Evolutionary conservation across 2,888 invertebrate species (phyloP).

Genomic region (Mantis religiosa): DNA sequence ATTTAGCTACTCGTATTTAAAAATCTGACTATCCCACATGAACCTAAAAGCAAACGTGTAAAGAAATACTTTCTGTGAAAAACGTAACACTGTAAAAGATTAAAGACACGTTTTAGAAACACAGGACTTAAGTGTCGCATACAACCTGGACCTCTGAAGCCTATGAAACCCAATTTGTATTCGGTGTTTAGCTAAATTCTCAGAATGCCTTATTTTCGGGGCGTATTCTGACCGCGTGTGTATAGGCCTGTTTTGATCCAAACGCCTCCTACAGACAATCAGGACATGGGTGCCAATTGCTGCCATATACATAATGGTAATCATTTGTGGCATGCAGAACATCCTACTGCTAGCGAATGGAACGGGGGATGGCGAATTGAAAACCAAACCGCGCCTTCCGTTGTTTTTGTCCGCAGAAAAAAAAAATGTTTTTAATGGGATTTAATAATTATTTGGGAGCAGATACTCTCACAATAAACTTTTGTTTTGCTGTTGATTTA

Average conservation of each 20-base stretch:
- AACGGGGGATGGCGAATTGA: background rate
- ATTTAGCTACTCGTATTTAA: no score
- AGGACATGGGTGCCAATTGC: background rate
- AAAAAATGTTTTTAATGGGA: background rate
- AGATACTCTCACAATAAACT: background rate
- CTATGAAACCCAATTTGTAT: no score
- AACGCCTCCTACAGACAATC: background rate
- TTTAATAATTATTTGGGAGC: background rate
- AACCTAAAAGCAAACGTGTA: no score
- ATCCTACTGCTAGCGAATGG: background rate
- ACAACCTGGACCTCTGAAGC: no score
- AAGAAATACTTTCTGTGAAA: no score
- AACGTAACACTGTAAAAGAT: no score
- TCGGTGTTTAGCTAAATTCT: no score
- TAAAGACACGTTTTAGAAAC: no score
- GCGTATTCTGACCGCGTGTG: no score
- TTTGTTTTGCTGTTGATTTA: background rate
- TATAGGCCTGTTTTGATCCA: background rate
- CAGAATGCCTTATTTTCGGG: no score
- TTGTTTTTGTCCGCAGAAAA: background rate
- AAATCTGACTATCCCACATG: no score
- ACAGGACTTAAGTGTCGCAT: no score
- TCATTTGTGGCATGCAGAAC: background rate
- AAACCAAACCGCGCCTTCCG: background rate
- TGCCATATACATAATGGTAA: slow-evolving; percentile 2